Conservation (phyloP, 2,888 invertebrate species). For the Hipparchia sbordonii region DNA sequence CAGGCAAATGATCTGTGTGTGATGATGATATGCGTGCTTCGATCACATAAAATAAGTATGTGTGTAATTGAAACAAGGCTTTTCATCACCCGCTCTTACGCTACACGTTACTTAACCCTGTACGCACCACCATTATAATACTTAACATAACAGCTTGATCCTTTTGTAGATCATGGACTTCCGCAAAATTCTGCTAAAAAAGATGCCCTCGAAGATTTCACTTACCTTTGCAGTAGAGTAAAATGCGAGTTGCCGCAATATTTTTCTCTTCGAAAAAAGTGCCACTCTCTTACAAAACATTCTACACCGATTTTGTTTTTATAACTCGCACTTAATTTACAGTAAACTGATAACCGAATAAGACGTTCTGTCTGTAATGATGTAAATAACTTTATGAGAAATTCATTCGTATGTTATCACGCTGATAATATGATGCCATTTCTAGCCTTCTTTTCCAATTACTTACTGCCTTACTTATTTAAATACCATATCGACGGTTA, state of each 20-base stretch:
- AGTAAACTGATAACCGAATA: constrained; percentile 48
- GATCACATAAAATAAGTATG: too few relatives aligned
- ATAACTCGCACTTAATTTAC: constrained; percentile 40
- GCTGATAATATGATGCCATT: constrained; percentile 41
- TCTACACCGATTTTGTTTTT: constrained; percentile 39
- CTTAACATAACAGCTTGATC: too few relatives aligned
- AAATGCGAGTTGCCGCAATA: constrained; percentile 58
- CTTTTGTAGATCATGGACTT: too few relatives aligned
- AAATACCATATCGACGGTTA: background rate
- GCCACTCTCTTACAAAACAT: constrained; percentile 68
- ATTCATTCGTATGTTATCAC: constrained; percentile 51
- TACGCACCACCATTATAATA: too few relatives aligned
- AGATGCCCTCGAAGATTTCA: background rate
- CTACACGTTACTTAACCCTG: too few relatives aligned
- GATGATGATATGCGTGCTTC: too few relatives aligned
- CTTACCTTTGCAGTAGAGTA: constrained; percentile 69
- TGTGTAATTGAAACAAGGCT: background rate
- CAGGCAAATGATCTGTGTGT: too few relatives aligned
- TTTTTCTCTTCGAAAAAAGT: constrained; percentile 55
- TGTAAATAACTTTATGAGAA: constrained; percentile 46
- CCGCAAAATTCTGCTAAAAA: too few relatives aligned
- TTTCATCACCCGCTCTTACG: too few relatives aligned
- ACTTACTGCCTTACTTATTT: constrained; percentile 28
- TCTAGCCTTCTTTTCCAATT: constrained; percentile 53
- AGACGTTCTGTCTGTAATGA: constrained; percentile 48